These are phyloP conservation scores for human (Homo sapiens) DNA, from an alignment of 2,113 vertebrate species.

Conservation along the genomic window DNA sequence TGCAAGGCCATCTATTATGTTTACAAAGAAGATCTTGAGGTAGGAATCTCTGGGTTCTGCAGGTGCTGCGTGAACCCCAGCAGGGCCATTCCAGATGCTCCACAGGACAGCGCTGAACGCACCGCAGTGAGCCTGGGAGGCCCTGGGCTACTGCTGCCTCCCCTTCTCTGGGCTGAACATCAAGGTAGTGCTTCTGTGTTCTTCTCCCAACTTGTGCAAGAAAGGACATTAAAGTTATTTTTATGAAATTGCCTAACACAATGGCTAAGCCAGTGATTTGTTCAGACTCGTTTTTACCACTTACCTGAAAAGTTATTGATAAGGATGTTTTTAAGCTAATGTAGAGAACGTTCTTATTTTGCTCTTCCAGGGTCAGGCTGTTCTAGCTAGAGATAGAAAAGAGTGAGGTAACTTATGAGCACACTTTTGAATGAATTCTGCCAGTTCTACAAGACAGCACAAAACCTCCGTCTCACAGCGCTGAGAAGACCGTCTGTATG, in stretches of 20 bases:
- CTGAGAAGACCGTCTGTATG: no score
- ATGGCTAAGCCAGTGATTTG: not conserved
- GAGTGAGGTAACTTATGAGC: not conserved
- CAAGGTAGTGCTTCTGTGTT: not conserved
- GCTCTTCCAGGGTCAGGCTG: not conserved
- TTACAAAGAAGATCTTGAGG: not conserved
- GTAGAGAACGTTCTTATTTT: not conserved
- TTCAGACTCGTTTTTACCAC: not conserved
- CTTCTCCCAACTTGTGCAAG: not conserved
- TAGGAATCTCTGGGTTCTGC: not conserved
- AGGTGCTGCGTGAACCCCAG: not conserved
- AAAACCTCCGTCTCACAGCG: rapidly evolving
- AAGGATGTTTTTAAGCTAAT: not conserved
- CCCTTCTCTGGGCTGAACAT: not conserved
- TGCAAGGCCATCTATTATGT: not conserved
- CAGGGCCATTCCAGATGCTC: not conserved
- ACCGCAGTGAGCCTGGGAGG: no score
- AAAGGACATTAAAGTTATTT: not conserved
- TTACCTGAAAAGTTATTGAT: not conserved
- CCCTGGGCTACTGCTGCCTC: rapidly evolving
- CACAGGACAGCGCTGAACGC: rapidly evolving
- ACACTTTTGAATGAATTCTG: not conserved
- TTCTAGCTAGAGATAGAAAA: not conserved
- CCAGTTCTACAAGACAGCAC: no score
- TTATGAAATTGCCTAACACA: not conserved